Evolutionary conservation across 1,140 invertebrate genomes (phyloP).

Genomic region (Hesperophylax magnus): DNA sequence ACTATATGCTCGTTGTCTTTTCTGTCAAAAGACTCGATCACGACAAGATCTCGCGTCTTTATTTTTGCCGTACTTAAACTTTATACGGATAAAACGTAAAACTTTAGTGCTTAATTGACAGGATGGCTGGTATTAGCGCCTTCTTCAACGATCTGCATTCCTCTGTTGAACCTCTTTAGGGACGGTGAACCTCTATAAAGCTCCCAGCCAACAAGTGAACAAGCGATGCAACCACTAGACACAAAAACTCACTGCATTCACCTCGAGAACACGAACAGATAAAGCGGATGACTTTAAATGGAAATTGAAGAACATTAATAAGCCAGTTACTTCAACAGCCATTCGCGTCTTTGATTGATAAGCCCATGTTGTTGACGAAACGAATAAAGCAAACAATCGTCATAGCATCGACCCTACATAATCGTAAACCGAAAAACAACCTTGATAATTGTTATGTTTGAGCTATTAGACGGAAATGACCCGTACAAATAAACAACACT

Average conservation of each 20-base stretch:
- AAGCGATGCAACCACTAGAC: too few species aligned
- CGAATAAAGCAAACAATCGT: not conserved
- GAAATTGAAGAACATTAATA: not conserved
- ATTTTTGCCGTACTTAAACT: slow-evolving; percentile 31
- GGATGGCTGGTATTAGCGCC: slow-evolving; percentile 42
- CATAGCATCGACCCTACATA: not conserved
- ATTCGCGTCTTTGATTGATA: not conserved
- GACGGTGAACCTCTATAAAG: slow-evolving; percentile 1
- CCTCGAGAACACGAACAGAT: too few species aligned
- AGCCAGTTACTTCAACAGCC: not conserved
- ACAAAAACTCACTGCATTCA: too few species aligned
- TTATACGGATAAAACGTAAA: not conserved
- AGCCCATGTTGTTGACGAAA: not conserved
- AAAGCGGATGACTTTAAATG: not conserved
- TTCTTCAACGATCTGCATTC: slow-evolving; percentile 41
- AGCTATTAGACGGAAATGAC: not conserved
- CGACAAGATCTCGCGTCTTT: slow-evolving; percentile 1
- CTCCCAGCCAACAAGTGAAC: not conserved
- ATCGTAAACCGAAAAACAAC: not conserved
- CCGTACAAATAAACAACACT: too few species aligned
- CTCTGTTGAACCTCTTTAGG: slow-evolving; percentile 23
- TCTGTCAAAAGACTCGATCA: not conserved
- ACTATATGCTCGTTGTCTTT: not conserved
- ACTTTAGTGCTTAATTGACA: slow-evolving; percentile 51
- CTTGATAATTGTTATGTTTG: slow-evolving; percentile 2